These are phyloP conservation scores for Girardia tigrina DNA, from an alignment of 2,888 invertebrate species.

Conservation along the genomic window DNA sequence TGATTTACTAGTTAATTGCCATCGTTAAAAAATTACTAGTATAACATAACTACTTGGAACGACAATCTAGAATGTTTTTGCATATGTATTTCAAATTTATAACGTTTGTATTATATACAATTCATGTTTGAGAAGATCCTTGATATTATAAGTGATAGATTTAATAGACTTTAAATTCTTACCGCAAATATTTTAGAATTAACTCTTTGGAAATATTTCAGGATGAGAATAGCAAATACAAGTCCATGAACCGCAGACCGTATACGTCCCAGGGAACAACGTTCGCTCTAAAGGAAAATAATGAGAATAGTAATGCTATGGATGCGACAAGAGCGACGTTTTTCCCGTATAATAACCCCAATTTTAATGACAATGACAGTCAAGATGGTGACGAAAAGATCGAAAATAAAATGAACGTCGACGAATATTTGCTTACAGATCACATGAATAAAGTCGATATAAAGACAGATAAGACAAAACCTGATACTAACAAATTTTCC, in stretches of 20 bases:
- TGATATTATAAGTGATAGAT: too few species aligned
- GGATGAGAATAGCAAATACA: conserved; percentile 14
- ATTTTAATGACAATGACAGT: conserved; percentile 10
- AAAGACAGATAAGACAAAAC: neutral
- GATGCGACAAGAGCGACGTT: conserved; percentile 16
- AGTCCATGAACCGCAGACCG: neutral
- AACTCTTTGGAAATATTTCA: too few species aligned
- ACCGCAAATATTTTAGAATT: too few species aligned
- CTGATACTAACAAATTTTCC: neutral
- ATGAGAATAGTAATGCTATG: conserved; percentile 21
- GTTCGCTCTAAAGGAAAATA: conserved; percentile 1
- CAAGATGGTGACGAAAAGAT: neutral
- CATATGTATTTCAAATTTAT: too few species aligned
- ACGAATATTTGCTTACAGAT: neutral
- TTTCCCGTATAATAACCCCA: conserved; percentile 8
- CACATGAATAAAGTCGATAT: neutral
- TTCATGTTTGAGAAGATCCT: too few species aligned
- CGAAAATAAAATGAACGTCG: conserved; percentile 5
- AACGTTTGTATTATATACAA: too few species aligned
- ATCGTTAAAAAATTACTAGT: too few species aligned
- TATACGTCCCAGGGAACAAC: conserved; percentile 11
- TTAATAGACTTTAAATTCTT: too few species aligned
- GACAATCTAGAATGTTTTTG: too few species aligned
- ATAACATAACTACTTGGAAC: too few species aligned
- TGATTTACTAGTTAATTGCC: too few species aligned